phyloP scores from a whole-genome alignment of 2,113 vertebrate genomes.

The Silurus asotus region DNA sequence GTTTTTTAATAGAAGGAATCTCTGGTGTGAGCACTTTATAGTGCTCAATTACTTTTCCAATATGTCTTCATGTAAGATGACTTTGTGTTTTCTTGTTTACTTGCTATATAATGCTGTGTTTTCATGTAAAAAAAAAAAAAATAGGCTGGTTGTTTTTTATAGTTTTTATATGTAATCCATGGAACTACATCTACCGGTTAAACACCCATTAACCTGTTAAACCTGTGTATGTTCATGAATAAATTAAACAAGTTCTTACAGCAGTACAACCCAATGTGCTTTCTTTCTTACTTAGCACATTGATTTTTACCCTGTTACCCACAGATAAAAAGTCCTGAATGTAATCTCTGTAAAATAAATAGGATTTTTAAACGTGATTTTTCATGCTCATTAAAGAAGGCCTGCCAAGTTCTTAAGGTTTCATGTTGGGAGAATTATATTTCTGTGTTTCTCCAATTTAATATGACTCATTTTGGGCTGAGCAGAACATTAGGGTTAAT shows the following conservation, averaged over 20 bases:
- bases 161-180: neutral
- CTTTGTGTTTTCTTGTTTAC: neutral
- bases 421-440: slow-evolving; percentile 5
- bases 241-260: neutral
- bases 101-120: neutral
- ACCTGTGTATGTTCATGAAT: neutral
- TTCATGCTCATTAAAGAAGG: neutral
- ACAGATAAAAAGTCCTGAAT: neutral
- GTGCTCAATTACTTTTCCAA: neutral
- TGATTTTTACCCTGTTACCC: neutral
- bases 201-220: neutral
- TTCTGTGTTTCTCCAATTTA: slow-evolving; percentile 11
- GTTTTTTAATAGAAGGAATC: neutral
- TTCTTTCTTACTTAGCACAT: neutral
- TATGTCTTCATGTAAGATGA: neutral
- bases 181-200: neutral
- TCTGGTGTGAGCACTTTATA: neutral
- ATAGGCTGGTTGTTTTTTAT: neutral
- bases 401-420: neutral
- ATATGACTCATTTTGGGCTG: neutral
- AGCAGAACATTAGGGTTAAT: slow-evolving; percentile 33
- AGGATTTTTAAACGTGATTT: slow-evolving; percentile 7
- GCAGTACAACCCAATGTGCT: neutral
- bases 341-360: neutral
- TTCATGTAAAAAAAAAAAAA: neutral